Conservation (phyloP, 2,888 invertebrate species). For the Prosopocoilus inquinatus region DNA sequence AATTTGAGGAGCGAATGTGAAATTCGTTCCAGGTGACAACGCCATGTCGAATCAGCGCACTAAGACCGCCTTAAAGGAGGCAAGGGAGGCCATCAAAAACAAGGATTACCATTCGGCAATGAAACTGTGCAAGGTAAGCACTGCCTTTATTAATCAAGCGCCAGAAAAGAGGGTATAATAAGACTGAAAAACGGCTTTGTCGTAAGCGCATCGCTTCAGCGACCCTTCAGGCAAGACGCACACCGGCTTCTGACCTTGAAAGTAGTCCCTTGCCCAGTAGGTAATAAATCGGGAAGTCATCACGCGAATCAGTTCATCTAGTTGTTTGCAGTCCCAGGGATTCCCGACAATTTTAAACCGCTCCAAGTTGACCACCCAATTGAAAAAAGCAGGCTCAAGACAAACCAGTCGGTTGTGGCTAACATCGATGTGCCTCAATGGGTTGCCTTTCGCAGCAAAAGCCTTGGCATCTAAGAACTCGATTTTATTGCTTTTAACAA, state of each 20-base stretch:
- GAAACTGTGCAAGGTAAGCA: conserved; percentile 70
- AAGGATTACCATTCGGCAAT: conserved; percentile 73
- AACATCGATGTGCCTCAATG: conserved; percentile 28
- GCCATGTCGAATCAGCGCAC: conserved; percentile 29
- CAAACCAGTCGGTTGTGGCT: conserved; percentile 29
- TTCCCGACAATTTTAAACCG: conserved; percentile 30
- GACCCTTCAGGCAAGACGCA: conserved; percentile 20
- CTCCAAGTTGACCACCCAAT: conserved; percentile 26
- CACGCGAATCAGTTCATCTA: conserved; percentile 21
- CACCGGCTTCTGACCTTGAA: conserved; percentile 26
- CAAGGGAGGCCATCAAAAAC: conserved; percentile 75
- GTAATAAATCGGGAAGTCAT: conserved; percentile 18
- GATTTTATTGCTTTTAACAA: conserved; percentile 28
- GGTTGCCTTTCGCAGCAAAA: conserved; percentile 22
- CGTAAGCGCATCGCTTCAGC: too few species aligned
- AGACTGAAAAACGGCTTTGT: too few species aligned
- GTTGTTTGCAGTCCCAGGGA: conserved; percentile 32
- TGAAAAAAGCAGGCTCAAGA: conserved; percentile 26
- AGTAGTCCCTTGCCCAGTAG: conserved; percentile 22
- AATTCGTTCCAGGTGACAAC: too few species aligned
- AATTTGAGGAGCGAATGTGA: too few species aligned
- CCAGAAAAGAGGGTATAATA: too few species aligned
- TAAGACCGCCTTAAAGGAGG: conserved; percentile 75
- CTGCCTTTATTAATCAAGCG: too few species aligned
- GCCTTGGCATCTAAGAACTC: conserved; percentile 24